Evolutionary conservation across 2,113 vertebrate genomes (phyloP).

Genomic region (Excalfactoria chinensis): DNA sequence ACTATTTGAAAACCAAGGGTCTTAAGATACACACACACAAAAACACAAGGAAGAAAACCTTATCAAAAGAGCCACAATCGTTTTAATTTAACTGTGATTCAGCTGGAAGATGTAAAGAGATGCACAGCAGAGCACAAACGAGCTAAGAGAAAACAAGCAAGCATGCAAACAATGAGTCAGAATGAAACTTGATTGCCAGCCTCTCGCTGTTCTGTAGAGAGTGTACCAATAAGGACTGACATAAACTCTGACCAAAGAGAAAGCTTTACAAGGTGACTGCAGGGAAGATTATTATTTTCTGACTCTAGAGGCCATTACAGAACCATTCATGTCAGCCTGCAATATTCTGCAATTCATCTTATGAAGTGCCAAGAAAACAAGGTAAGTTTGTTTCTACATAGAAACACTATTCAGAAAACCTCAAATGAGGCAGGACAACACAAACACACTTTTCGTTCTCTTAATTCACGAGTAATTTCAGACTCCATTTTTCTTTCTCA

Average conservation of each 20-base stretch:
- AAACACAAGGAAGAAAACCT: background rate
- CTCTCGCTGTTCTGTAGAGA: background rate
- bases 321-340: background rate
- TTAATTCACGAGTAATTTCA: background rate
- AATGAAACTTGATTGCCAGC: background rate
- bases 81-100: background rate
- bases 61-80: background rate
- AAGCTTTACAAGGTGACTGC: background rate
- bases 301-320: background rate
- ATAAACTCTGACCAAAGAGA: background rate
- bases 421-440: background rate
- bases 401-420: background rate
- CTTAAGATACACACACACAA: background rate
- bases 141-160: background rate
- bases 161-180: background rate
- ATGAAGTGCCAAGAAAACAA: background rate
- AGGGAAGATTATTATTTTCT: background rate
- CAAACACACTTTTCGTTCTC: background rate
- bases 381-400: background rate
- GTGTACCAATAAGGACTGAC: background rate
- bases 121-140: background rate
- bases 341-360: background rate
- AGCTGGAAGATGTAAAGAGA: background rate
- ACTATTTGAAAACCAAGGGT: background rate
- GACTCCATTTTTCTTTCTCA: background rate